phyloP scores from a whole-genome alignment of 2,113 vertebrate genomes.

The Falcunculus frontatus region DNA sequence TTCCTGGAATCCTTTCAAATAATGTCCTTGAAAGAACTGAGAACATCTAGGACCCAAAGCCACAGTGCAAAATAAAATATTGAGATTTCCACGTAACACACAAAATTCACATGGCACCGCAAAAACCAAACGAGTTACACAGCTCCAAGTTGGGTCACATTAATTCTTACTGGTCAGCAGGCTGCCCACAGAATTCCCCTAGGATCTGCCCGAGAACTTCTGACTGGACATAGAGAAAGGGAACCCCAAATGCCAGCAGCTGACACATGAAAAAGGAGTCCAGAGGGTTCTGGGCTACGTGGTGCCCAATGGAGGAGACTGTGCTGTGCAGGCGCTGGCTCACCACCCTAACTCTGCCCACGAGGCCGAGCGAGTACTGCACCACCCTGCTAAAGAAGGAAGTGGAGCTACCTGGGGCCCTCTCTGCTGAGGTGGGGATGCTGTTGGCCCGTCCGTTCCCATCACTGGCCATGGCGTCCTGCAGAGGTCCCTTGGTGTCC shows the following conservation, averaged over 20 bases:
- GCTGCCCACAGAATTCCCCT: slow-evolving; percentile 77
- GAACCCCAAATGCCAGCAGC: slow-evolving; percentile 85
- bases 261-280: slow-evolving; percentile 92
- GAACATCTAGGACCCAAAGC: neutral
- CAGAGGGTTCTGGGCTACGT: slow-evolving; percentile 85
- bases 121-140: neutral
- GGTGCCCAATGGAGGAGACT: slow-evolving; percentile 83
- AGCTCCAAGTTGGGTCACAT: neutral
- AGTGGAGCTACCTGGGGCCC: slow-evolving; percentile 92
- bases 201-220: slow-evolving; percentile 78
- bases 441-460: slow-evolving; percentile 66
- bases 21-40: neutral
- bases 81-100: neutral
- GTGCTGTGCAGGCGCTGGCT: slow-evolving; percentile 76
- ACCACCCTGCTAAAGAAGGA: slow-evolving; percentile 81
- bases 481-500: slow-evolving; percentile 77
- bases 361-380: slow-evolving; percentile 71
- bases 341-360: slow-evolving; percentile 73
- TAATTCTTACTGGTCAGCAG: slow-evolving; percentile 45
- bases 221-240: slow-evolving; percentile 82
- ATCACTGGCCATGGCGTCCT: slow-evolving; percentile 71
- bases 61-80: neutral
- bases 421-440: slow-evolving; percentile 70
- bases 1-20: neutral
- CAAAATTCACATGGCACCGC: neutral